Evolutionary conservation across 2,888 invertebrate genomes (phyloP).

Genomic region (Macaria notata): DNA sequence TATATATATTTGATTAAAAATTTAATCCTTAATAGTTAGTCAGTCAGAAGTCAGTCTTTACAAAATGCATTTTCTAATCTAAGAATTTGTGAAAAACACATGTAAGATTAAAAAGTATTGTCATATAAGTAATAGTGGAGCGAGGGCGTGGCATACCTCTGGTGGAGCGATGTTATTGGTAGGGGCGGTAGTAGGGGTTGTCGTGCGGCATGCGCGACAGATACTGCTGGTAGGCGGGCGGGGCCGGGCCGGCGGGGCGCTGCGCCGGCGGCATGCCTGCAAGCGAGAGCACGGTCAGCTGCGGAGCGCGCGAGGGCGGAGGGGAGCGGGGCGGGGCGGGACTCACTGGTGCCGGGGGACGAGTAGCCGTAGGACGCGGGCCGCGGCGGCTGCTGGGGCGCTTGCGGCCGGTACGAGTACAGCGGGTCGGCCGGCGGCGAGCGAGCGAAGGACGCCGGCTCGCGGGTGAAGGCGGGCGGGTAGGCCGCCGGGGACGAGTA

Average conservation of each 20-base stretch:
- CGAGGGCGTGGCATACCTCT: constrained; percentile 8
- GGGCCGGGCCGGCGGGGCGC: background rate
- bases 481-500: too few species aligned
- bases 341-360: background rate
- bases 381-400: background rate
- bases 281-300: background rate
- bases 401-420: background rate
- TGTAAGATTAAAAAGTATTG: too few species aligned
- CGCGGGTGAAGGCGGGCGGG: background rate
- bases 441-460: background rate
- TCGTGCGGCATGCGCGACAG: constrained; percentile 6
- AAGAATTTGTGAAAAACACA: too few species aligned
- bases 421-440: background rate
- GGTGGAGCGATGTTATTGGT: constrained; percentile 8
- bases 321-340: too few species aligned
- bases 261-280: background rate
- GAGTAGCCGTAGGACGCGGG: background rate
- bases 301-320: background rate
- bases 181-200: constrained; percentile 8
- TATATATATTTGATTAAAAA: too few species aligned
- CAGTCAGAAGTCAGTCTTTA: too few species aligned
- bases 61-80: too few species aligned
- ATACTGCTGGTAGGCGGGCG: constrained; percentile 1
- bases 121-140: too few species aligned
- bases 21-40: too few species aligned